These are phyloP conservation scores for Sebastes kiyomatsui DNA, from an alignment of 2,797 vertebrate species.

Conservation along the genomic window DNA sequence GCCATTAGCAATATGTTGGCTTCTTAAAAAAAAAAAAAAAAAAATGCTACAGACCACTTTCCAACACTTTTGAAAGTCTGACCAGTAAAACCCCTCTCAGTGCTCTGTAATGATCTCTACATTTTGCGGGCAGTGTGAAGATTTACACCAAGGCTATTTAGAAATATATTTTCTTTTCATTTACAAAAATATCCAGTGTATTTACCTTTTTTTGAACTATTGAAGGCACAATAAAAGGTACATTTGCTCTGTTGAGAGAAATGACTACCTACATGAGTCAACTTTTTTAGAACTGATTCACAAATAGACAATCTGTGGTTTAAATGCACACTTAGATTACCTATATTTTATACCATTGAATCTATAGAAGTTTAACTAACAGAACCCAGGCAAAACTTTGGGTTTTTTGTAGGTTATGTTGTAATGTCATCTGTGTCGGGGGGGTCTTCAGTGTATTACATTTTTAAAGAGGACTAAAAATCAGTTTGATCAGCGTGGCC, in stretches of 20 bases:
- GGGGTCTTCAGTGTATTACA: slow-evolving; percentile 89
- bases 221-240: slow-evolving; percentile 86
- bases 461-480: slow-evolving; percentile 90
- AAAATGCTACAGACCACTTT: slow-evolving; percentile 90
- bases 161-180: slow-evolving; percentile 70
- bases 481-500: slow-evolving; percentile 87
- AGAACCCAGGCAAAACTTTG: slow-evolving; percentile 82
- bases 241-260: slow-evolving; percentile 97
- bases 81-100: slow-evolving; percentile 86
- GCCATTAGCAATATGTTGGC: slow-evolving; percentile 99
- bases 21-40: slow-evolving; percentile 82
- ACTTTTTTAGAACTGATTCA: slow-evolving; percentile 99
- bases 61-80: slow-evolving; percentile 93
- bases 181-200: slow-evolving; percentile 94
- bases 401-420: slow-evolving; percentile 98
- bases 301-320: slow-evolving; percentile 99
- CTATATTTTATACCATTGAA: slow-evolving; percentile 96
- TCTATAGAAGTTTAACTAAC: slow-evolving; percentile 84
- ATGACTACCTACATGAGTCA: slow-evolving; percentile 99
- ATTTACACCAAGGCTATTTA: slow-evolving; percentile 97
- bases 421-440: slow-evolving; percentile 93
- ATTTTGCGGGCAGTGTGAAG: slow-evolving; percentile 97
- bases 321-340: slow-evolving; percentile 99
- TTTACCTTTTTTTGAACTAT: slow-evolving; percentile 90
- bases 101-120: slow-evolving; percentile 96